These are phyloP conservation scores for Galeopterus variegatus DNA, from an alignment of 2,113 vertebrate species.

Conservation along the genomic window DNA sequence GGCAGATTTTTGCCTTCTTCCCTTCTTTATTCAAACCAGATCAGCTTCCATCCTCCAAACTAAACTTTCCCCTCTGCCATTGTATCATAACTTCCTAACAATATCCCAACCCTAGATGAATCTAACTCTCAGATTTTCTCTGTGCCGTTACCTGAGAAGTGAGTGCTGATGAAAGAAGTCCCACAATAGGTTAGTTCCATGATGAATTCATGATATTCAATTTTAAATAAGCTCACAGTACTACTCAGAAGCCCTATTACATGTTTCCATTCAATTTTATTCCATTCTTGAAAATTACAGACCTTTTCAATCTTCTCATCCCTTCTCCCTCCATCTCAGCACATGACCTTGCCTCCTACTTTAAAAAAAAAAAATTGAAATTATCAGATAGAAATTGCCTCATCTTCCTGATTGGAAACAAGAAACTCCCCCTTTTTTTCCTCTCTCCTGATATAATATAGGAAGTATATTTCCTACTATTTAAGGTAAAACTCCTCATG, in stretches of 20 bases:
- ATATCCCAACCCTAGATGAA: conserved; percentile 3
- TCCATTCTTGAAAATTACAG: background rate
- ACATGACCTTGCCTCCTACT: background rate
- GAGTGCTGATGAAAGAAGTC: background rate
- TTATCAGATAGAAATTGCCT: background rate
- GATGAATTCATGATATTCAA: background rate
- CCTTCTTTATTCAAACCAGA: conserved; percentile 19
- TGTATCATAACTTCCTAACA: conserved; percentile 21
- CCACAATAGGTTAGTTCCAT: background rate
- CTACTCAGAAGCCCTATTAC: conserved; percentile 4
- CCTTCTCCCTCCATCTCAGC: background rate
- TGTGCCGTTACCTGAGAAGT: background rate
- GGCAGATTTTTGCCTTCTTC: background rate
- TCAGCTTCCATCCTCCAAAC: background rate
- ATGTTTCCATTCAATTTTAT: background rate
- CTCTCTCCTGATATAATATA: background rate
- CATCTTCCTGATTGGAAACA: background rate
- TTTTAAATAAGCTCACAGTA: conserved; percentile 40
- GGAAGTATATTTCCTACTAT: background rate
- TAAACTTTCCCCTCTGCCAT: background rate
- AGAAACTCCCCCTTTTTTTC: background rate
- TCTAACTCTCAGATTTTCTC: background rate
- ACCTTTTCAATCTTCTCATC: background rate
- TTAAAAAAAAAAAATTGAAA: conserved; percentile 35
- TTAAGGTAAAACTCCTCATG: background rate